These are phyloP conservation scores for Pollicipes pollicipes DNA, from an alignment of 1,140 invertebrate species.

Conservation along the genomic window DNA sequence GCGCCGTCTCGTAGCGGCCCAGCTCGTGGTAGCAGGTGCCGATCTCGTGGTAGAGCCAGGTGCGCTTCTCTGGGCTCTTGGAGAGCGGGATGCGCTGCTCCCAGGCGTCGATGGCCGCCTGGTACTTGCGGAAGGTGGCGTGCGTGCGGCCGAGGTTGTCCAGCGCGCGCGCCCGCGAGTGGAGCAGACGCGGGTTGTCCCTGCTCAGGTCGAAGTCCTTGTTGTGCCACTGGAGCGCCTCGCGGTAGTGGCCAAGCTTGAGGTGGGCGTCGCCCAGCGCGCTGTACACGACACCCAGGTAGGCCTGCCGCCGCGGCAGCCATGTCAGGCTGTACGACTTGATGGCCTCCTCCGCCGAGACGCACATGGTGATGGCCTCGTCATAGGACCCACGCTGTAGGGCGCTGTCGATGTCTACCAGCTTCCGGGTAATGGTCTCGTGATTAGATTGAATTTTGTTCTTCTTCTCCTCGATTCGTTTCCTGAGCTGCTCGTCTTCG, in stretches of 20 bases:
- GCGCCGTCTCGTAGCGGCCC: not conserved
- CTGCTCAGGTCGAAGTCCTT: slow-evolving; percentile 3
- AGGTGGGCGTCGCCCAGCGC: not conserved
- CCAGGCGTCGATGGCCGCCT: not conserved
- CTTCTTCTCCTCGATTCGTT: not conserved
- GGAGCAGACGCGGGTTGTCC: not conserved
- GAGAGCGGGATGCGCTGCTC: not conserved
- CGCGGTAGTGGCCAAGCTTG: not conserved
- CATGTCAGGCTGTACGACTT: not conserved
- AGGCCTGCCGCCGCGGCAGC: not conserved
- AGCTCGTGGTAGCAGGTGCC: slow-evolving; percentile 4
- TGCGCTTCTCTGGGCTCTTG: not conserved
- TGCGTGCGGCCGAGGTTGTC: slow-evolving; percentile 2
- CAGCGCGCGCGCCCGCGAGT: not conserved
- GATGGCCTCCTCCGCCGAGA: not conserved
- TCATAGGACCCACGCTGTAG: not conserved
- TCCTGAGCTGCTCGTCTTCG: not conserved
- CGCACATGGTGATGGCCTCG: not conserved
- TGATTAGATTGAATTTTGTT: not conserved
- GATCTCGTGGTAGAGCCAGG: not conserved
- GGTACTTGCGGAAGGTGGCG: not conserved
- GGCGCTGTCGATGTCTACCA: not conserved
- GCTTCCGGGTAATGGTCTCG: not conserved
- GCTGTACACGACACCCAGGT: slow-evolving; percentile 2
- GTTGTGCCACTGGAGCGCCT: not conserved